A percentile compares a stretch with the other conserved stretches of the same genome.
These are phyloP conservation scores for Onychorhynchus coronatus DNA, from an alignment of 2,113 vertebrate genomes.

Conservation along the genomic window DNA sequence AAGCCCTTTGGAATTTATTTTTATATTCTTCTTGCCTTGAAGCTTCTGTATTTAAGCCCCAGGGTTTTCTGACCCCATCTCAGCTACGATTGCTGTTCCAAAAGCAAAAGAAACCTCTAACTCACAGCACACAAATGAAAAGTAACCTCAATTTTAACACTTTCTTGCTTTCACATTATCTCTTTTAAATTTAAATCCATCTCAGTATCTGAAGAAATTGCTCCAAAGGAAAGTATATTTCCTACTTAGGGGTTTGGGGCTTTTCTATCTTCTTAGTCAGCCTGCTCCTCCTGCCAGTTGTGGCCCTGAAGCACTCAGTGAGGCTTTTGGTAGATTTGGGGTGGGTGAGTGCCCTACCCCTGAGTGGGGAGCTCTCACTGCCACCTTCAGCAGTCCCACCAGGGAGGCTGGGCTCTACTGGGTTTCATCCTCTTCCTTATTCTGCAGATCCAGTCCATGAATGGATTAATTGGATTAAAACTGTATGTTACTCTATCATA, in stretches of 20 bases:
- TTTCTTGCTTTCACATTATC: slow-evolving; percentile 16
- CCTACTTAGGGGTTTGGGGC: neutral
- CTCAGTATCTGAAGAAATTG: neutral
- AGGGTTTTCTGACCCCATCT: slow-evolving; percentile 42
- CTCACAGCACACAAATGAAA: neutral
- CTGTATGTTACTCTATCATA: neutral
- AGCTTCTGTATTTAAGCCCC: slow-evolving; percentile 49
- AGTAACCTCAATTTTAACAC: slow-evolving; percentile 1
- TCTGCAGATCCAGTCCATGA: neutral
- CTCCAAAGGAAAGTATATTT: neutral
- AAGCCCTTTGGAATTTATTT: slow-evolving; percentile 64
- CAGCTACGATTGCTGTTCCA: neutral
- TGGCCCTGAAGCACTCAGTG: neutral
- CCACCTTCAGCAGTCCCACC: neutral
- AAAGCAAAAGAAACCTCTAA: slow-evolving; percentile 11
- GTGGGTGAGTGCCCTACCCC: neutral
- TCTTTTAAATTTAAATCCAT: slow-evolving; percentile 34
- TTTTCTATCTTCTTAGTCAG: neutral
- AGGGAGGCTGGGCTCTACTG: neutral
- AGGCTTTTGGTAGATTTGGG: neutral
- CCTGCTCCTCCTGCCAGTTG: neutral
- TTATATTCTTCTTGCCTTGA: slow-evolving; percentile 39
- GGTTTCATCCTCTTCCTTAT: neutral
- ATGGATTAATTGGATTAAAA: neutral
- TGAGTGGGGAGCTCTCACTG: neutral